Evolutionary conservation across 1,140 invertebrate genomes (phyloP), one percentile per base, ranked within the genome.

Genomic region (Cyclargus thomasi): DNA sequence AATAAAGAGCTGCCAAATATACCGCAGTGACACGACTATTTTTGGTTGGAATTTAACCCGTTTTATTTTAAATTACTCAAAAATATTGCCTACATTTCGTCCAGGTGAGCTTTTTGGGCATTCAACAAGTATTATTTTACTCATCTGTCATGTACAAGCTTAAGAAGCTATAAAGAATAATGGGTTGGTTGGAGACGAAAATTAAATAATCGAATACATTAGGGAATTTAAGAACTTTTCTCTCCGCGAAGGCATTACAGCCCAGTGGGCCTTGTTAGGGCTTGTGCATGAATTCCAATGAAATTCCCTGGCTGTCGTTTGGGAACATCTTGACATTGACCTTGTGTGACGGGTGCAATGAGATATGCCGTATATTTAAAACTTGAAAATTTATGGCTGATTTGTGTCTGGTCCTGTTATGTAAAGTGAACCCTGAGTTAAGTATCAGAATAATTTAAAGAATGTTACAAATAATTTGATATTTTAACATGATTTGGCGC

Each of bases 1-100:
- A 82, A 85, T 82, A 85, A 80, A 81, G 79, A 79, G 74, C 83
- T 82, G 70, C 79, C 82, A 74, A 75, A 77, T 77, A 86, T 87
- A 76, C 74, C 77, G 64, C 71, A 65, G 64, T 65, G 75, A 82
- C 80, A 80, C 75, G 73, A 72, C 70, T 63, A 71, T 69, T 72
- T 81, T 81, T 70, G 18, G 55, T 20, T 18, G 10, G 55, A 11
- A 59, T 11, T 59, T 59, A 21, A 20, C 55, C 55, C 20, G n/a
- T 74, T 73, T 69, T 77, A 79, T 82, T 77, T 75, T 66, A 65
- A 55, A 62, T 69, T 67, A 72, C 72, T 68, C 55, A 66, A 70
- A 18, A 59, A 29, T 29, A 0, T 29, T 2, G 2, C 29, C 29
- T 29, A 29, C 29, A 29, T 29, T 29, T 29, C 39, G 6, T 47